phyloP scores from a whole-genome alignment of 2,797 vertebrate species.

The Nasua narica region DNA sequence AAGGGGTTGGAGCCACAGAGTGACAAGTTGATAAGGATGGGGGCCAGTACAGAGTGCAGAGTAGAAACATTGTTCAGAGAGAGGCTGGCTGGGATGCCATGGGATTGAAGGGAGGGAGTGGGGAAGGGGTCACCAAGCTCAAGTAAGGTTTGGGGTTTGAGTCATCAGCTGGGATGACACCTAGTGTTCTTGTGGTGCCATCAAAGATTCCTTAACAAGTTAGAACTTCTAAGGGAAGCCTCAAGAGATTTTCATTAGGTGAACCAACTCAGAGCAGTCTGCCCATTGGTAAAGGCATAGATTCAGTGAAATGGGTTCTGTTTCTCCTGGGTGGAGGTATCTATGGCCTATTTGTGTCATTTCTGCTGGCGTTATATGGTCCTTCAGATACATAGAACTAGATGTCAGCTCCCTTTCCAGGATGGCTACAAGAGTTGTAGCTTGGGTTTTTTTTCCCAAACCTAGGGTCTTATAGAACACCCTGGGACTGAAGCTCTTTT shows the following conservation, averaged over 20 bases:
- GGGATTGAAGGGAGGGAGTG: neutral
- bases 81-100: neutral
- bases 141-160: neutral
- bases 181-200: neutral
- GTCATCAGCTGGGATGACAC: neutral
- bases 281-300: neutral
- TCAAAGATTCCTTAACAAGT: neutral
- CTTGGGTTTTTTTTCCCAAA: neutral
- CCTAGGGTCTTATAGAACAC: neutral
- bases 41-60: neutral
- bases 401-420: neutral
- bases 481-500: neutral
- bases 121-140: neutral
- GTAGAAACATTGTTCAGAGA: neutral
- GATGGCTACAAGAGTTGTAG: neutral
- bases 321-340: neutral
- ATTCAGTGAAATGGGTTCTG: neutral
- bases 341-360: neutral
- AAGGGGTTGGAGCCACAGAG: neutral
- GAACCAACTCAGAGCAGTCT: neutral
- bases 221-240: neutral
- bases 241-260: neutral
- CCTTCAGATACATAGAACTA: neutral
- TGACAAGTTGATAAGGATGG: neutral
- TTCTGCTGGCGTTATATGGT: neutral